Evolutionary conservation across 2,888 invertebrate genomes (phyloP), one percentile per base, ranked within the genome.

Genomic region (Erebia aethiops): DNA sequence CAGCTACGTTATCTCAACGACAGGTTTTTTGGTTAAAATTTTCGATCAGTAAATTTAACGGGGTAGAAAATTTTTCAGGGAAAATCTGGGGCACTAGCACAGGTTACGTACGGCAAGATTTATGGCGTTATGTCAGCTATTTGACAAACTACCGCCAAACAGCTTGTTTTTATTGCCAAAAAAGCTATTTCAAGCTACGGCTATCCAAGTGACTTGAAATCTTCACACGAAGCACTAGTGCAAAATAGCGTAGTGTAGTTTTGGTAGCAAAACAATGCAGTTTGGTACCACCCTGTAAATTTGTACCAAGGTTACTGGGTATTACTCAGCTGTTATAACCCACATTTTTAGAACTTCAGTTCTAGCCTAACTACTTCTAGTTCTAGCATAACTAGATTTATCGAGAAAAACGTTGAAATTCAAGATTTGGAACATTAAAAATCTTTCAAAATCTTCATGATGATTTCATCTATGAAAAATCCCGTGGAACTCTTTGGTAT

Each of bases 131-230:
- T 81, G 84, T 81, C 83, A 82, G 74, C 73, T 79, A 69, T 79
- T 83, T 85, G 86, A 88, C 84, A 86, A 82, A 85, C 81, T 77
- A 83, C 81, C 84, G 67, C 75, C 74, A 76, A 80, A 56, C 79
- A 76, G 74, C 77, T 80, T 77, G 75, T 72, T 75, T 77, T 77
- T 77, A 35, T 52, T 49, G 56, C 52, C 41, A 56, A 54, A 65
- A 65, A 64, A 35, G 54, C 41, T 56, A 65, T 65, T 65, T 56
- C 64, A 35, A 18, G 18, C 16, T 35, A 14, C n/a, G 49, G 14
- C 63, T 35, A 21, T 26, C 52, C n/a, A n/a, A n/a, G n/a, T n/a
- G n/a, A n/a, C n/a, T n/a, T n/a, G n/a, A 56, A 65, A 35, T 52
- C 41, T 65, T 65, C 54, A 11, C 52, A 35, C 26, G 26, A n/a